Conservation (phyloP, 2,113 vertebrate genomes). For the Paramormyrops kingsleyae region DNA sequence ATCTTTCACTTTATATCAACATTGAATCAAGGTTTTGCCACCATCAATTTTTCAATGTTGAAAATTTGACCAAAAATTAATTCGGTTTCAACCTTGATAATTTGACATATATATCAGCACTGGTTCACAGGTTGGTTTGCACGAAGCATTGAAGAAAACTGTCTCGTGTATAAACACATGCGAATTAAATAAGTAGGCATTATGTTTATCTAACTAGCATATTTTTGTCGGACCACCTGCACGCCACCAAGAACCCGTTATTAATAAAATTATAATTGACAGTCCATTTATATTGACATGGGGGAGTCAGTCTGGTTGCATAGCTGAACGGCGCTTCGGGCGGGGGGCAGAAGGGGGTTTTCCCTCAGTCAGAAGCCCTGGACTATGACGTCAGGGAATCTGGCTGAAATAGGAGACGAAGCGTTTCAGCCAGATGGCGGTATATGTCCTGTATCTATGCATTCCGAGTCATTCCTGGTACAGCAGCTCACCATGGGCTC, state of each 20-base stretch:
- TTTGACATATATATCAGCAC: not conserved
- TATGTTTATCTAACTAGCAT: not conserved
- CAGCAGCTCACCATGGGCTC: conserved; percentile 32
- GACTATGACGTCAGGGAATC: not conserved
- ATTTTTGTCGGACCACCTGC: not conserved
- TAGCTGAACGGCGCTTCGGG: not conserved
- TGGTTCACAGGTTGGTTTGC: not conserved
- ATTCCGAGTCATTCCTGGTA: not conserved
- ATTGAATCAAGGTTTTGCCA: no score
- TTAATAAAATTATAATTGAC: not conserved
- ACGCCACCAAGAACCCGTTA: not conserved
- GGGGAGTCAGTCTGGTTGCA: not conserved
- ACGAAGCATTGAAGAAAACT: not conserved
- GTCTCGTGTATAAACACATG: not conserved
- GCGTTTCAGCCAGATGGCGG: conserved; percentile 44
- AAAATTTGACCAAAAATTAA: no score
- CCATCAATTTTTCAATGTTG: no score
- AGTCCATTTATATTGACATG: not conserved
- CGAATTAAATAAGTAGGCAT: not conserved
- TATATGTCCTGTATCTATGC: conserved; percentile 13
- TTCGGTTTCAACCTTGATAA: no score
- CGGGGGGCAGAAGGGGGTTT: not conserved
- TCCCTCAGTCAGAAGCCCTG: not conserved
- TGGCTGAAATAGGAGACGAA: conserved; percentile 44
- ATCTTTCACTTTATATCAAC: no score